These are phyloP conservation scores for Priocnemis perturbator DNA, from an alignment of 2,888 invertebrate genomes.

Conservation along the genomic window DNA sequence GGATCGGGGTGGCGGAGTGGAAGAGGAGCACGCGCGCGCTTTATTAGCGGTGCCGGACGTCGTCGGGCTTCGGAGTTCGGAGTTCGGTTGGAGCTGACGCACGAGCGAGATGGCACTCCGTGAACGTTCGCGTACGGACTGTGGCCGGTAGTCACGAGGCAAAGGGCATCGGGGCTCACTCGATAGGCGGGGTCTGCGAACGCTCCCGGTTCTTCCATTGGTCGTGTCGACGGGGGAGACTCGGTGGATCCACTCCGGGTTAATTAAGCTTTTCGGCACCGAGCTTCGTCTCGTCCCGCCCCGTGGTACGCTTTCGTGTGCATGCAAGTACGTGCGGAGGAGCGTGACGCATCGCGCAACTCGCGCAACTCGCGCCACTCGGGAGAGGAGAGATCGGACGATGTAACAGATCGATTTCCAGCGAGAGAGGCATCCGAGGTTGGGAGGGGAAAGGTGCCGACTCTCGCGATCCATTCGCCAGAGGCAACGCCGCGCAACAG, in stretches of 20 bases:
- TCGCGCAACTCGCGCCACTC: no score
- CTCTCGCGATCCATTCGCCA: no score
- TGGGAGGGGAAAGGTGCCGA: no score
- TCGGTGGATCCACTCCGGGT: constrained; percentile 51
- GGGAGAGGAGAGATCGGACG: no score
- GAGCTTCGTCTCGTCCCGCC: constrained; percentile 40
- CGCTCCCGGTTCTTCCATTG: constrained; percentile 32
- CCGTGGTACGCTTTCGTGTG: constrained; percentile 32
- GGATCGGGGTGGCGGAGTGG: no score
- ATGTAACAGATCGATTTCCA: no score
- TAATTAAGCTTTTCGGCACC: constrained; percentile 65
- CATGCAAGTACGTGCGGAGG: no score
- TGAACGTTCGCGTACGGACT: constrained; percentile 70
- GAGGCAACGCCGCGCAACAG: no score
- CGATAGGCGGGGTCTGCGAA: constrained; percentile 53
- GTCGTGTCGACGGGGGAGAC: constrained; percentile 46
- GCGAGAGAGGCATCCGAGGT: no score
- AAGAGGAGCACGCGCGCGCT: no score
- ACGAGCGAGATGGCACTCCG: constrained; percentile 59
- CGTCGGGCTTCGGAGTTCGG: constrained; percentile 1
- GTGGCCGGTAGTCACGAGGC: constrained; percentile 69
- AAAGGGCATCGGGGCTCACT: constrained; percentile 64
- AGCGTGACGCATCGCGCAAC: no score
- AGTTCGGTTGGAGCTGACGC: constrained; percentile 18
- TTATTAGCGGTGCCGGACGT: neutral